phyloP scores from a whole-genome alignment of 92 coral and sea anemone species.

The Blastomussa wellsi region DNA sequence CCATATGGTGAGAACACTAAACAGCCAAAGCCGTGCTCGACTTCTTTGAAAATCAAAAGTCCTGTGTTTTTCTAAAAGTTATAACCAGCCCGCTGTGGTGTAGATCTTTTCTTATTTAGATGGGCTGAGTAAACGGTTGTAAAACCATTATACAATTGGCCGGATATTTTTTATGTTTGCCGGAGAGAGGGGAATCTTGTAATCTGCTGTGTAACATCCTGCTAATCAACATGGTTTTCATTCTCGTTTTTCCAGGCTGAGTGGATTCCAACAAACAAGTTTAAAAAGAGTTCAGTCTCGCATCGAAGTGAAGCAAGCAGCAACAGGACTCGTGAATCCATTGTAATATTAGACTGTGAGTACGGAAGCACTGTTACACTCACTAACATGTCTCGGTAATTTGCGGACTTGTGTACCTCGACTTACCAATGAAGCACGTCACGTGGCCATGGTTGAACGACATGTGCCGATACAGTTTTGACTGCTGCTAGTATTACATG shows the following conservation, averaged over 20 bases:
- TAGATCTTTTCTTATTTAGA: too few species aligned
- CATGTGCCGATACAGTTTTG: background rate
- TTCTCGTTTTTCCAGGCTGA: conserved; percentile 35
- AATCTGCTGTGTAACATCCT: too few species aligned
- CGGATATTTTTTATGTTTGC: background rate
- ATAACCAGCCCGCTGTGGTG: too few species aligned
- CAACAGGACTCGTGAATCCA: conserved; percentile 55
- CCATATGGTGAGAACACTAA: too few species aligned
- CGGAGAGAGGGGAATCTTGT: background rate
- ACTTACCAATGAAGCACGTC: too few species aligned
- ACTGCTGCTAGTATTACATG: background rate
- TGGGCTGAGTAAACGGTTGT: too few species aligned
- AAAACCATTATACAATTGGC: background rate
- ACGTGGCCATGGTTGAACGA: too few species aligned
- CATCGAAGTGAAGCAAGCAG: conserved; percentile 53
- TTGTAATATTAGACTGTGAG: conserved; percentile 61
- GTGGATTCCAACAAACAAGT: conserved; percentile 31
- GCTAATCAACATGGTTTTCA: background rate
- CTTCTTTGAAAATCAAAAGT: too few species aligned
- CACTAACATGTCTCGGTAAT: conserved; percentile 18
- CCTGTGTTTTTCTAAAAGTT: too few species aligned
- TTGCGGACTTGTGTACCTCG: too few species aligned
- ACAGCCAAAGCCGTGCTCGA: too few species aligned
- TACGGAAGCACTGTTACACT: conserved; percentile 56
- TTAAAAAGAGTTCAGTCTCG: conserved; percentile 60